Evolutionary conservation across 2,888 invertebrate species (phyloP).

Genomic region (Mongoloraphidia duomilia): DNA sequence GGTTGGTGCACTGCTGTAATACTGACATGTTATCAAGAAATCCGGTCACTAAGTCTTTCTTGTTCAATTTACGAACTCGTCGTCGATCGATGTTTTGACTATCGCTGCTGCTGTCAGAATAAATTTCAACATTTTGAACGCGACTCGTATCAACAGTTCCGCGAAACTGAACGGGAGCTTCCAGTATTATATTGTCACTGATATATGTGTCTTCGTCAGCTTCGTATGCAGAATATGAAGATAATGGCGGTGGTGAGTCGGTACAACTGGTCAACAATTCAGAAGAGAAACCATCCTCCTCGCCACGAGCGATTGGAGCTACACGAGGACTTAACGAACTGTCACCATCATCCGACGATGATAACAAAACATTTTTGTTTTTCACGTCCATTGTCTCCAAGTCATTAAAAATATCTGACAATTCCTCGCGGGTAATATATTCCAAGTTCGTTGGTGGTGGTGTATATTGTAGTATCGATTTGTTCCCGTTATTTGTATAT

Average conservation of each 20-base stretch:
- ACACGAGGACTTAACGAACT: conserved; percentile 7
- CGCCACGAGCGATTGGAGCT: conserved; percentile 5
- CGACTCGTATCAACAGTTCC: background rate
- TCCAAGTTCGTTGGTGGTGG: too few species aligned
- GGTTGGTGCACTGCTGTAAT: too few species aligned
- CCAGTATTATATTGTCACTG: conserved; percentile 13
- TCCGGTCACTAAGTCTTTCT: too few species aligned
- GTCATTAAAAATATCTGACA: conserved; percentile 7
- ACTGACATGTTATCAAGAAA: too few species aligned
- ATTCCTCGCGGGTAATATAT: background rate
- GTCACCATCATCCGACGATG: background rate
- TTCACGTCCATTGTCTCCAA: background rate
- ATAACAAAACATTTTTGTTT: too few species aligned
- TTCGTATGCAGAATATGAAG: background rate
- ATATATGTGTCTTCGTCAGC: background rate
- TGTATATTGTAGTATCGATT: too few species aligned
- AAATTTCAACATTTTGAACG: too few species aligned
- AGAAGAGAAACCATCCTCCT: background rate
- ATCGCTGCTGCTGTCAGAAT: too few species aligned
- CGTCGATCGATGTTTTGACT: too few species aligned
- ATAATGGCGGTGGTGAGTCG: background rate
- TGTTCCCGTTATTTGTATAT: too few species aligned
- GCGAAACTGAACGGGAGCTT: conserved; percentile 21
- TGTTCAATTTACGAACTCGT: too few species aligned
- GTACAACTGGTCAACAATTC: too few species aligned